Evolutionary conservation across 2,888 invertebrate genomes (phyloP).

Genomic region (Eristalinus sepulchralis): DNA sequence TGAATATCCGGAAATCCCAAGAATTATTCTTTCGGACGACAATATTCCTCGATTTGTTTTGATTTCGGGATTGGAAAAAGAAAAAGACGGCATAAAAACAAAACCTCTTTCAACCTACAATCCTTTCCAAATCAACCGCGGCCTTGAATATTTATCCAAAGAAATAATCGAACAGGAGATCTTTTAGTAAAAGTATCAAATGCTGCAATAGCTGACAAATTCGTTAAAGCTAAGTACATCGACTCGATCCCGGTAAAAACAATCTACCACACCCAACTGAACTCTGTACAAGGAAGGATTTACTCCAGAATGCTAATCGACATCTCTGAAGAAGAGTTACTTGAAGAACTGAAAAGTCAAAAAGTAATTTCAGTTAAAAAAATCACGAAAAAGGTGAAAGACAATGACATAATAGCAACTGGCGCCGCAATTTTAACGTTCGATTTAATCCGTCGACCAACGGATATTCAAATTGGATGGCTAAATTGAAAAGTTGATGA

Average conservation of each 20-base stretch:
- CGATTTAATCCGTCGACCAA: constrained; percentile 6
- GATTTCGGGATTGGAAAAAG: no score
- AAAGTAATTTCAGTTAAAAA: neutral
- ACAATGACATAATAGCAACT: neutral
- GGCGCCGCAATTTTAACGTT: constrained; percentile 9
- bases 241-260: neutral
- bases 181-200: neutral
- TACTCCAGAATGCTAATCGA: constrained; percentile 4
- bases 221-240: neutral
- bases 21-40: no score
- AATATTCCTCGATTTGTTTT: no score
- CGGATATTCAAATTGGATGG: constrained; percentile 18
- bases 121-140: constrained; percentile 3
- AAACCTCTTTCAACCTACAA: constrained; percentile 12
- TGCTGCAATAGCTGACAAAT: neutral
- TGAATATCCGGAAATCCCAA: no score
- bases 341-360: neutral
- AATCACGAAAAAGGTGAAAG: constrained; percentile 12
- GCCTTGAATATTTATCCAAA: neutral
- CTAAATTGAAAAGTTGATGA: constrained; percentile 32
- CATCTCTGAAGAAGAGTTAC: neutral
- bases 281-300: constrained; percentile 18
- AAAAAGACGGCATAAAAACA: no score
- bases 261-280: neutral
- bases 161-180: constrained; percentile 4